Evolutionary conservation across 2,113 vertebrate species (phyloP).

Genomic region (Bungarus multicinctus): DNA sequence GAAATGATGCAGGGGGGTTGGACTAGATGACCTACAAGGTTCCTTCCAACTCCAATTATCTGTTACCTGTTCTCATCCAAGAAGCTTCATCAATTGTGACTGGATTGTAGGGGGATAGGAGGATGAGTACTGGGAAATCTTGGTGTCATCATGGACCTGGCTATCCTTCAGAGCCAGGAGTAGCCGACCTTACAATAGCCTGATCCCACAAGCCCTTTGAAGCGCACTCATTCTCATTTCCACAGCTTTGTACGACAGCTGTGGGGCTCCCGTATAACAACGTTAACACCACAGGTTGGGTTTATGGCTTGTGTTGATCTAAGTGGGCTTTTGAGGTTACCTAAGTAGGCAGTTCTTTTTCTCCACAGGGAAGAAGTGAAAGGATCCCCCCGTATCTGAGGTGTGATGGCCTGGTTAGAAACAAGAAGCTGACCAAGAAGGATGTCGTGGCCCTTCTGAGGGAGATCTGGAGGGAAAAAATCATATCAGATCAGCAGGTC

Average conservation of each 20-base stretch:
- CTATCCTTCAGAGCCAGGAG: not conserved
- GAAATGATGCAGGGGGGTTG: too few relatives aligned
- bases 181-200: not conserved
- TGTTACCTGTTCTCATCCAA: not conserved
- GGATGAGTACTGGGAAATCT: not conserved
- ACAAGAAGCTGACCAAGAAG: slow-evolving; percentile 68
- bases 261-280: not conserved
- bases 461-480: slow-evolving; percentile 74
- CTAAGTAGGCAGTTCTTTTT: not conserved
- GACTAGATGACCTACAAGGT: too few relatives aligned
- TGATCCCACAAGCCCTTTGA: not conserved
- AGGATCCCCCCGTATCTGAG: slow-evolving; percentile 66
- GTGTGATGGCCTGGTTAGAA: slow-evolving; percentile 68
- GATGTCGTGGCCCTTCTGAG: slow-evolving; percentile 66
- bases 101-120: not conserved
- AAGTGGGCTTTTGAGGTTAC: not conserved
- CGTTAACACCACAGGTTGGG: not conserved
- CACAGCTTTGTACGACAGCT: not conserved
- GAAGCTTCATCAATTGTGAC: not conserved
- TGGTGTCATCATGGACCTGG: not conserved
- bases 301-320: not conserved
- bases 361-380: slow-evolving; percentile 56
- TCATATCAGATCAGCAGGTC: slow-evolving; percentile 66
- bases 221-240: not conserved
- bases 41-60: too few relatives aligned